Evolutionary conservation across 2,113 vertebrate species (phyloP).

Genomic region (Petaurus breviceps): DNA sequence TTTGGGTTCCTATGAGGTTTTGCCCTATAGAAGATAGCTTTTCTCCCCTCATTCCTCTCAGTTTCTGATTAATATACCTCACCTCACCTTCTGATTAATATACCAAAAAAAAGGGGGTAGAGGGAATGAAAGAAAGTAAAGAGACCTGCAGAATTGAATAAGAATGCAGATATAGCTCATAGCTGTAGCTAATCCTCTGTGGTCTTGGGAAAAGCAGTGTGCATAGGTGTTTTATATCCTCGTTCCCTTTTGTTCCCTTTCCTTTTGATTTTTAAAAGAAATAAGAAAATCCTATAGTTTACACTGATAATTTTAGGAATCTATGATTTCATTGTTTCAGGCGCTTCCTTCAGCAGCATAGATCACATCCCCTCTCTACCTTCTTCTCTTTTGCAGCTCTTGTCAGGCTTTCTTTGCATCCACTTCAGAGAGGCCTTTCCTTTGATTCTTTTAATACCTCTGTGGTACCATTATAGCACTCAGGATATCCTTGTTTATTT

Average conservation of each 20-base stretch:
- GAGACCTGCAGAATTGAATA: conserved; percentile 13
- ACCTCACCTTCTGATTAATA: conserved; percentile 60
- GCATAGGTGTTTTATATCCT: neutral
- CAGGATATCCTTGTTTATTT: neutral
- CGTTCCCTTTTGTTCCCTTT: conserved; percentile 2
- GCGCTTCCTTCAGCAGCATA: neutral
- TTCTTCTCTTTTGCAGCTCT: neutral
- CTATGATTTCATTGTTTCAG: neutral
- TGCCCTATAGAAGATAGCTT: conserved; percentile 46
- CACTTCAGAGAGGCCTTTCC: neutral
- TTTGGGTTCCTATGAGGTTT: conserved; percentile 67
- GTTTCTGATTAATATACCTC: conserved; percentile 54
- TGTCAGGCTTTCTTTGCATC: neutral
- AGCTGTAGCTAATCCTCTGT: neutral
- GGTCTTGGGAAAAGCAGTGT: neutral
- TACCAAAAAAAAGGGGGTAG: neutral
- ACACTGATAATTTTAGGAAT: neutral
- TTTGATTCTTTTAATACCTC: neutral
- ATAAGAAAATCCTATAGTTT: neutral
- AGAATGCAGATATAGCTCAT: neutral
- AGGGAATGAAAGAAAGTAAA: neutral
- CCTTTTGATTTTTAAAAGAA: conserved; percentile 49
- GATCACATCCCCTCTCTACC: neutral
- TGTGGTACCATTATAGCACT: neutral
- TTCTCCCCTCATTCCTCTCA: neutral